A percentile compares a stretch with the other conserved stretches of the same genome.
Conservation (phyloP, 2,797 vertebrate genomes). For the Eulemur coronatus region DNA sequence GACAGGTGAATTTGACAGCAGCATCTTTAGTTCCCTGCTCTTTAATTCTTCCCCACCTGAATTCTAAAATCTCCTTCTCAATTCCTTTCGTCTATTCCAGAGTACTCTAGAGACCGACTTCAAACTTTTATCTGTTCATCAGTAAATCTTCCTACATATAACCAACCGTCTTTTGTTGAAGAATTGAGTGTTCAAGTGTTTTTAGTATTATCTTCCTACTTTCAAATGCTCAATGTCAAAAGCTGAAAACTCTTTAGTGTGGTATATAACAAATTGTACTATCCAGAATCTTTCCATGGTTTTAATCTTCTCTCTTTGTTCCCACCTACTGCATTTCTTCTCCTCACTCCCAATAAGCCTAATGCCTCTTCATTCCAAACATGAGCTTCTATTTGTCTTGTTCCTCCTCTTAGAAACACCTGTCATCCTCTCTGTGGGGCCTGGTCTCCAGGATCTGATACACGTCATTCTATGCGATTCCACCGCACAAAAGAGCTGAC, state of each 20-base stretch:
- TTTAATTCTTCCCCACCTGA: neutral
- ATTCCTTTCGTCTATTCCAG: neutral
- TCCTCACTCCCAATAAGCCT: neutral
- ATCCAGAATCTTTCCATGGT: neutral
- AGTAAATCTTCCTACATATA: neutral
- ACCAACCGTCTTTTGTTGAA: neutral
- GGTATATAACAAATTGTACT: neutral
- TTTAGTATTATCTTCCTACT: neutral
- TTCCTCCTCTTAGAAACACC: neutral
- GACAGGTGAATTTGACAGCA: neutral
- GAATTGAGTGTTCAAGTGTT: neutral
- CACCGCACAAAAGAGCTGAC: neutral
- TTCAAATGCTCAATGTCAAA: neutral
- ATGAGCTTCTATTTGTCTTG: neutral
- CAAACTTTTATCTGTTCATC: neutral
- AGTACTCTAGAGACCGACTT: neutral
- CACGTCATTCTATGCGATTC: neutral
- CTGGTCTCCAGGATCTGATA: neutral
- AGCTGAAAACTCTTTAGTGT: neutral
- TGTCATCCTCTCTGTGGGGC: neutral
- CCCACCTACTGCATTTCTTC: neutral
- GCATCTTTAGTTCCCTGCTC: neutral
- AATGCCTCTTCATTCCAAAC: neutral
- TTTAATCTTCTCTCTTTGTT: neutral
- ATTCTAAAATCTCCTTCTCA: neutral